Conservation (phyloP, 2,113 vertebrate species). For the Ia io region DNA sequence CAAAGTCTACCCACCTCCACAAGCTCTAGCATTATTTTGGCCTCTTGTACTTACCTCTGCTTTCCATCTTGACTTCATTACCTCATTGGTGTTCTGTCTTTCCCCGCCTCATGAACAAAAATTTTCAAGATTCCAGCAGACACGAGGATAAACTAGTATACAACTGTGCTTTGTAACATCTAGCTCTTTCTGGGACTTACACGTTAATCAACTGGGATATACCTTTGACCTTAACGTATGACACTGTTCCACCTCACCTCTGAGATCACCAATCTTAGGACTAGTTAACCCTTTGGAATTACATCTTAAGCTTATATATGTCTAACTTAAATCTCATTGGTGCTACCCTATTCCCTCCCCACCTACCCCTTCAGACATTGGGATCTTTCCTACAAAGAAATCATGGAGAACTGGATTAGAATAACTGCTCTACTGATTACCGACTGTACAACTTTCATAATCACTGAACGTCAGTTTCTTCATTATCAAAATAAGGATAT, state of each 20-base stretch:
- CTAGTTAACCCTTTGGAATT: background rate
- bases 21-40: background rate
- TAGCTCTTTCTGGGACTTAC: background rate
- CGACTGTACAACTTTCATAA: background rate
- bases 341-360: background rate
- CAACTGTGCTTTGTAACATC: background rate
- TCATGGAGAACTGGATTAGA: background rate
- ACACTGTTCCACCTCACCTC: slow-evolving; percentile 16
- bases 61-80: slow-evolving; percentile 14
- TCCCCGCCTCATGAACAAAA: background rate
- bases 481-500: background rate
- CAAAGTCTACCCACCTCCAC: background rate
- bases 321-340: slow-evolving; percentile 21
- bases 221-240: slow-evolving; percentile 54
- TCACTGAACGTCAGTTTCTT: background rate
- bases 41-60: slow-evolving; percentile 6
- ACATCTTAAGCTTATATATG: background rate
- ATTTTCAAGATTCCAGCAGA: background rate
- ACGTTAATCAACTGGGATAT: background rate
- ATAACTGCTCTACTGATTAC: background rate
- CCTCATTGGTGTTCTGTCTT: background rate
- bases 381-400: slow-evolving; percentile 31
- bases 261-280: slow-evolving; percentile 47
- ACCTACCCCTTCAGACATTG: background rate
- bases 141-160: background rate